Conservation (phyloP, 2,797 vertebrate species). For the Taeniopygia guttata region DNA sequence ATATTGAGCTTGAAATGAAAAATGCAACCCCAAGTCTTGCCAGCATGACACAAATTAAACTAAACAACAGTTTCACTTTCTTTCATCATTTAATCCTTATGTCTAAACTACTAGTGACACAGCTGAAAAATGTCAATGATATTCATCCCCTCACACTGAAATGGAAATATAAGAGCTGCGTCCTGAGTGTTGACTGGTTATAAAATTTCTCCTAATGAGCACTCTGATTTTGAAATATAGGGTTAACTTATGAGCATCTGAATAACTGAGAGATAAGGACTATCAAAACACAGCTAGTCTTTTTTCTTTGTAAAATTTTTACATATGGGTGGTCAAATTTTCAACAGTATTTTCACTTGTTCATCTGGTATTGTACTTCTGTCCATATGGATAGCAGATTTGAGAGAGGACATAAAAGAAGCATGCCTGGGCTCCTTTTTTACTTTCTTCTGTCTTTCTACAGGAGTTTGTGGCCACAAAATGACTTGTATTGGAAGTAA, state of each 20-base stretch:
- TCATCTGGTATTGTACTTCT: neutral
- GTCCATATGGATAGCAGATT: neutral
- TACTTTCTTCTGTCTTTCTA: neutral
- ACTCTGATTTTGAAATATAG: neutral
- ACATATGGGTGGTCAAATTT: neutral
- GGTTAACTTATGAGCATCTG: neutral
- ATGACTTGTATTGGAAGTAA: neutral
- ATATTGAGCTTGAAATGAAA: neutral
- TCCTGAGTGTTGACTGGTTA: neutral
- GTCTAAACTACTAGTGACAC: neutral
- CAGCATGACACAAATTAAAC: neutral
- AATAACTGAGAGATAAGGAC: neutral
- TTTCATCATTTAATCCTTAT: neutral
- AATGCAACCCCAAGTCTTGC: neutral
- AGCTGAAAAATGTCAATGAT: neutral
- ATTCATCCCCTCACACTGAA: neutral
- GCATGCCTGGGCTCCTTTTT: neutral
- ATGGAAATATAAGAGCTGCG: neutral
- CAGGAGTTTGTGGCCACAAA: neutral
- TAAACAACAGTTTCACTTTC: neutral
- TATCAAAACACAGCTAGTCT: neutral
- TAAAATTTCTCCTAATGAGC: neutral
- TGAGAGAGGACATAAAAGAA: neutral
- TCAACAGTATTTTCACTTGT: neutral
- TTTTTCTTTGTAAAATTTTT: neutral